These are phyloP conservation scores for Lytechinus pictus DNA, from an alignment of 35 echinoderm and acorn worm species.

Conservation along the genomic window DNA sequence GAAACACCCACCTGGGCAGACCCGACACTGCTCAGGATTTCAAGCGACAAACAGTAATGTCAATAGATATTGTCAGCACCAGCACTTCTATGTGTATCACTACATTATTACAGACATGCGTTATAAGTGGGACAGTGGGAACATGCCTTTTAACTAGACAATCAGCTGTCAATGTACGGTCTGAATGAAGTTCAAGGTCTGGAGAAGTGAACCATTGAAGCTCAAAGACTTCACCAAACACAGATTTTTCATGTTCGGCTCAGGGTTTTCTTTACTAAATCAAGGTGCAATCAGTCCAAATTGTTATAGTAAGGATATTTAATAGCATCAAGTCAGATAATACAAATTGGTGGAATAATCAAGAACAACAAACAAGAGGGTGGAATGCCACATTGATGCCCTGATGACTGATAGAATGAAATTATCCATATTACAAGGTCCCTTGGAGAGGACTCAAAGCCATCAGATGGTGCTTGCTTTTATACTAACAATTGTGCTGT, in stretches of 20 bases:
- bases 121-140: background rate
- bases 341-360: too few relatives aligned
- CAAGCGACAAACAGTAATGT: too few relatives aligned
- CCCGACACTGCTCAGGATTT: too few relatives aligned
- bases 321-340: too few relatives aligned
- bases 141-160: background rate
- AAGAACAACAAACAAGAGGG: too few relatives aligned
- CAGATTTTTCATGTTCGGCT: background rate
- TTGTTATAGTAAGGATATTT: background rate
- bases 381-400: too few relatives aligned
- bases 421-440: background rate
- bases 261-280: background rate
- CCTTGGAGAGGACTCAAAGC: background rate
- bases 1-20: too few relatives aligned
- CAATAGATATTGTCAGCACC: too few relatives aligned
- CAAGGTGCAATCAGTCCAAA: background rate
- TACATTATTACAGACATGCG: background rate
- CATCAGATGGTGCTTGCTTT: background rate
- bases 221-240: background rate
- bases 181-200: background rate
- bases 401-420: background rate
- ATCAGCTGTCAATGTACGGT: background rate
- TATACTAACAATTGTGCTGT: background rate
- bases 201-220: background rate
- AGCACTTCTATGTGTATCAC: too few relatives aligned